Base-by-base conservation (phyloP, 2,113 vertebrate species). In the Cololabis saira region DNA sequence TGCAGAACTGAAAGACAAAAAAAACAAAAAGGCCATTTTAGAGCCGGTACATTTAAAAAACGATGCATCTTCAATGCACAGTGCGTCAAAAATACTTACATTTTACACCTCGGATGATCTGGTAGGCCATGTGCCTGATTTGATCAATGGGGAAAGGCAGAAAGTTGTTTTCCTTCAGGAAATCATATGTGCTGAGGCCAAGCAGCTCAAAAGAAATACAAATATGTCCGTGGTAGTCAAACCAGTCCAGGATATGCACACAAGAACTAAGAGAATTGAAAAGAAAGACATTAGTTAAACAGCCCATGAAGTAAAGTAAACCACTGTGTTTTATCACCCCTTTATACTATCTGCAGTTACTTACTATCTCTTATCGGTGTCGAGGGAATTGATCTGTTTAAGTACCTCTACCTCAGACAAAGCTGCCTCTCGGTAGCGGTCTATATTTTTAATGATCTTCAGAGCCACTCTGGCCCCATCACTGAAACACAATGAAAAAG, bases 371-470 rank as follows among this genome's bases (percentile, higher is more conserved):
- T 89, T 94, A 72, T 93, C 92, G 67, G 86, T 90, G 87, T 98
- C 96, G 44, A 96, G 93, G 51, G 92, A 92, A 84, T 96, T 97
- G 58, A 99, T 90, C 72, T 97, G 94, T 52, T 96, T 94, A 78
- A 99, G 91, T 55, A 98, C 96, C 83, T 97, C 94, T 83, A 99
- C 95, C 93, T 99, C 97, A 84, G 96, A 97, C 85, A 94, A 91
- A 49, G 97, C 97, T 65, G 96, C 97, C 74, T 99, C 97, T 45
- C 96, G 94, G 89, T 98, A 99, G 85, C 95, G 95, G 85, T 95
- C 95, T 87, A 98, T 94, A 89, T 97, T 99, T 96, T 99, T 99
- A 89, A 99, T 96, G 56, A 99, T 98, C 96, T 99, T 99, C 93
- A 99, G 92, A 81, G 97, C 97, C 57, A 99, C 90, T 61, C 94